Conservation (phyloP, 1,140 invertebrate species). For the Hermatobates lingyangjiaoensis region DNA sequence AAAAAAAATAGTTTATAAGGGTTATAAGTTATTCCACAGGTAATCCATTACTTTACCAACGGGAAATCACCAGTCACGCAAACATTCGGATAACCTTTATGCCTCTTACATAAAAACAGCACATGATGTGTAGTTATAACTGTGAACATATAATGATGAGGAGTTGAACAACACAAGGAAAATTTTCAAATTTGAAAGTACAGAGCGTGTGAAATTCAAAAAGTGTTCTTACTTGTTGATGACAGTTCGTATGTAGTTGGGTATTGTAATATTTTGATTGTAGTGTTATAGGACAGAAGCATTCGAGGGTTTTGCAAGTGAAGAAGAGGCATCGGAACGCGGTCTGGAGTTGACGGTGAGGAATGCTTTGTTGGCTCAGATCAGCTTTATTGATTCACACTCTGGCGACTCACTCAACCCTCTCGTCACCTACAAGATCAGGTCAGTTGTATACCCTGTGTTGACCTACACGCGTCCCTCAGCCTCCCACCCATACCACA, state of each 20-base stretch:
- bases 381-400: conserved; percentile 20
- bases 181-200: neutral
- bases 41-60: too few relatives aligned
- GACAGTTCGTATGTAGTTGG: neutral
- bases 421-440: conserved; percentile 4
- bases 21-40: too few relatives aligned
- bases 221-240: neutral
- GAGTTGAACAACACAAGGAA: neutral
- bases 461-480: neutral
- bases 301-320: conserved; percentile 27
- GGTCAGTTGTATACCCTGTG: neutral
- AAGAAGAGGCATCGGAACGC: conserved; percentile 25
- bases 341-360: conserved; percentile 21
- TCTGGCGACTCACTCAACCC: neutral
- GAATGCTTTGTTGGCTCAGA: conserved; percentile 28
- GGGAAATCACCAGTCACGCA: too few relatives aligned
- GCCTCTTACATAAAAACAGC: neutral
- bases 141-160: neutral
- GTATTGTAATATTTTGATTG: conserved; percentile 8
- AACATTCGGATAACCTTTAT: too few relatives aligned
- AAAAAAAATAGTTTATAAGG: too few relatives aligned
- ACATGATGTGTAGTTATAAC: neutral
- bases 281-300: conserved; percentile 35
- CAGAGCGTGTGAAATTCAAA: neutral
- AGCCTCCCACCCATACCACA: neutral